Evolutionary conservation across 2,113 vertebrate species (phyloP), one percentile per base, ranked within the genome.

Genomic region (Camelus bactrianus): DNA sequence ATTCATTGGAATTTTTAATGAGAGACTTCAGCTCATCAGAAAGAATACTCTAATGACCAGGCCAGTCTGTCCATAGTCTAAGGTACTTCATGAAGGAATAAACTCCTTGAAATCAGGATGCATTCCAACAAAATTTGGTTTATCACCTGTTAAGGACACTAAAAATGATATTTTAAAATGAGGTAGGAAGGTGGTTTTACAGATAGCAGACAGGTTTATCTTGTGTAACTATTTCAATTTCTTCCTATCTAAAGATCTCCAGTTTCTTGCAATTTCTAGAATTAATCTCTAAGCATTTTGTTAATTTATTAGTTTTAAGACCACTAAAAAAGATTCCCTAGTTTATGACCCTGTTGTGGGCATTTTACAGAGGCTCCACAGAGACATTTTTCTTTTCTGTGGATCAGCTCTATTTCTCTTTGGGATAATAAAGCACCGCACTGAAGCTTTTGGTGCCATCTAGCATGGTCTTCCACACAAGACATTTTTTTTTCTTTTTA

Each of bases 261-360:
- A 22, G 30, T 52, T 58, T 93, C 58, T 50, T 28, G 60, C 85
- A 83, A 20, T 35, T 54, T 20, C 62, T 70, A 42, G 38, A 67
- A 88, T 72, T 62, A 10, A 28, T 95, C 56, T 75, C 46, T 75
- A 73, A 93, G n/a, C 15, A 62, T 56, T 75, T 92, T 79, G 65
- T 52, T 70, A 80, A 62, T 26, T 26, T 80, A 50, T 60, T 91
- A 46, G 10, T 42, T 89, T 89, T 79, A 84, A 64, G 67, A 72
- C 20, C 32, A 89, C 22, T 14, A 46, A 46, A 65, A 69, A 69
- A 32, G 77, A 85, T 67, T 85, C 32, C 17, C 28, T 87, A 69
- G 30, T 84, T 92, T 72, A 26, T 46, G 54, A 65, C n/a, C 28
- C 28, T 76, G 28, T 73, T 35, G 24, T 69, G 42, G 50, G 14